A percentile compares a stretch with the other conserved stretches of the same genome.
Conservation (phyloP, 2,113 vertebrate genomes). For the Mola mola region DNA sequence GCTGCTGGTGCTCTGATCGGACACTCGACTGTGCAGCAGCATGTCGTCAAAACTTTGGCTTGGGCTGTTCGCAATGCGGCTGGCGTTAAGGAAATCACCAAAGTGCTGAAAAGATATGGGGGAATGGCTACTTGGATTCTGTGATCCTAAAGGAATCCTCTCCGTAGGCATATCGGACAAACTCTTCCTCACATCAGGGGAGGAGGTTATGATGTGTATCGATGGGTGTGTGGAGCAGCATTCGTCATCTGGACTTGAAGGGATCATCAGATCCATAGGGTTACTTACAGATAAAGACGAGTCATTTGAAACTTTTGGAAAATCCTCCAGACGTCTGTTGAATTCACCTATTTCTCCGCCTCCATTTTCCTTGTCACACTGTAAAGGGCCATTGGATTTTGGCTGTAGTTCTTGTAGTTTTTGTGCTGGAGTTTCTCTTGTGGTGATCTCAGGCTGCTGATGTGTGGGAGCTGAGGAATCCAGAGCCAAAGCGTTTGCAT, state of each 20-base stretch:
- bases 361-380: background rate
- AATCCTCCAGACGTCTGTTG: background rate
- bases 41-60: background rate
- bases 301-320: background rate
- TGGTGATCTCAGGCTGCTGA: background rate
- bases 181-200: constrained; percentile 27
- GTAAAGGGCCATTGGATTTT: background rate
- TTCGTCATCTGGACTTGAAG: constrained; percentile 14
- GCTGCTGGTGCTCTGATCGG: constrained; percentile 41
- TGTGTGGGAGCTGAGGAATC: background rate
- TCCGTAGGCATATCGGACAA: background rate
- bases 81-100: background rate
- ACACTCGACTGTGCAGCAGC: background rate
- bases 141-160: background rate
- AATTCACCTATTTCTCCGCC: background rate
- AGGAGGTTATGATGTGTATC: constrained; percentile 51
- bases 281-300: background rate
- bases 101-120: constrained; percentile 64
- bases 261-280: background rate
- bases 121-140: constrained; percentile 21
- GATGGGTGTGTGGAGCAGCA: constrained; percentile 27
- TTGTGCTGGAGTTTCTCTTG: background rate
- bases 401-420: background rate
- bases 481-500: no score
- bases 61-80: background rate